Conservation (phyloP, 2,113 vertebrate species). For the Microcebus ravelobensis region DNA sequence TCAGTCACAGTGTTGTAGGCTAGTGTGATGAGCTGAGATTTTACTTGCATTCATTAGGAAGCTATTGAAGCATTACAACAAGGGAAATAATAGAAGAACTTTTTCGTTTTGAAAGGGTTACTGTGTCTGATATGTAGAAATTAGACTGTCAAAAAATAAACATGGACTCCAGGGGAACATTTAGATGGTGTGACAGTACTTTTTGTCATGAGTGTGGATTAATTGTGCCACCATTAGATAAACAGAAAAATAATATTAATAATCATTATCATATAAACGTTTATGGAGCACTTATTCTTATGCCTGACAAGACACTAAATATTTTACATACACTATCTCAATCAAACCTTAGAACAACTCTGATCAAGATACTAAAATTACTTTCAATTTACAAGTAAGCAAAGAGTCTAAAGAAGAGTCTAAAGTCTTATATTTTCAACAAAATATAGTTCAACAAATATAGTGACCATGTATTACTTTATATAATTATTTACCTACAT, state of each 20-base stretch:
- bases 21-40: neutral
- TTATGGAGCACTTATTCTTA: neutral
- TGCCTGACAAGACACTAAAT: neutral
- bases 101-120: neutral
- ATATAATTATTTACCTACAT: neutral
- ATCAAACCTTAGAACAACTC: neutral
- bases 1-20: neutral
- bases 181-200: neutral
- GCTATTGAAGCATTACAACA: neutral
- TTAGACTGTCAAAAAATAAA: neutral
- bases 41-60: neutral
- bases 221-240: neutral
- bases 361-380: neutral
- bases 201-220: neutral
- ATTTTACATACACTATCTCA: neutral
- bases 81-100: neutral
- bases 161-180: neutral
- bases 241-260: neutral
- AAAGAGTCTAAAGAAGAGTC: neutral
- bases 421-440: neutral
- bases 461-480: neutral
- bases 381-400: neutral
- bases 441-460: neutral
- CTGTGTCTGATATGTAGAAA: neutral
- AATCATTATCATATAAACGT: neutral